phyloP scores from a whole-genome alignment of 2,888 invertebrate species.

The Caenorhabditis virilis region DNA sequence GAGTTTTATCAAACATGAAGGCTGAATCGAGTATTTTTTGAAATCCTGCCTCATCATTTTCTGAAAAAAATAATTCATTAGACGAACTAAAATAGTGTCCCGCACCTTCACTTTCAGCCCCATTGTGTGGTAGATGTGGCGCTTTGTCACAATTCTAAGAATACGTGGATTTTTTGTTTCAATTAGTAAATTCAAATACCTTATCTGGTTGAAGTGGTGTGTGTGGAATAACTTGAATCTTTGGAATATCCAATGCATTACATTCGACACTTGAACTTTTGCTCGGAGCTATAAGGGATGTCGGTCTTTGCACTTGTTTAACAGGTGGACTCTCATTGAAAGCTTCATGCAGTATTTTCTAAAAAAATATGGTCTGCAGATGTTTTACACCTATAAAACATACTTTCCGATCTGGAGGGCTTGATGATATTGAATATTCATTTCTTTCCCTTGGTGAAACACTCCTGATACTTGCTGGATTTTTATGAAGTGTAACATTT shows the following conservation, averaged over 20 bases:
- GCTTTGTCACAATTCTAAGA: conserved; percentile 57
- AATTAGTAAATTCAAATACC: conserved; percentile 6
- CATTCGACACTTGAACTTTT: background rate
- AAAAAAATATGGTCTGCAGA: background rate
- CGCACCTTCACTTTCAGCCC: conserved; percentile 46
- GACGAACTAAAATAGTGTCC: background rate
- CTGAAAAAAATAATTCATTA: too few species aligned
- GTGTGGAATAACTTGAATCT: conserved; percentile 67
- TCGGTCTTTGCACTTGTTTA: conserved; percentile 32
- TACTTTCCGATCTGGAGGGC: conserved; percentile 19
- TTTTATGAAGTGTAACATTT: conserved; percentile 84
- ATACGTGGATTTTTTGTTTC: background rate
- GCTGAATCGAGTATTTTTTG: conserved; percentile 29
- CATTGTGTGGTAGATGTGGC: conserved; percentile 53
- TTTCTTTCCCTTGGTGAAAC: conserved; percentile 54
- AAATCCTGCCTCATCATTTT: conserved; percentile 12
- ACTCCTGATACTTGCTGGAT: conserved; percentile 75
- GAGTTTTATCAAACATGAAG: conserved; percentile 61
- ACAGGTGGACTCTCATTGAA: conserved; percentile 20
- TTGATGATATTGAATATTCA: background rate
- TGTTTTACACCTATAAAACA: background rate
- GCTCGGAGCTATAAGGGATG: conserved; percentile 20
- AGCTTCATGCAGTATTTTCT: conserved; percentile 3
- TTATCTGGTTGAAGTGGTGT: conserved; percentile 60
- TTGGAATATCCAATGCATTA: conserved; percentile 57